Percentiles rank a stretch among this genome's conserved stretches.
Evolutionary conservation across 2,113 vertebrate genomes (phyloP).

Genomic region (Syngnathus typhle): DNA sequence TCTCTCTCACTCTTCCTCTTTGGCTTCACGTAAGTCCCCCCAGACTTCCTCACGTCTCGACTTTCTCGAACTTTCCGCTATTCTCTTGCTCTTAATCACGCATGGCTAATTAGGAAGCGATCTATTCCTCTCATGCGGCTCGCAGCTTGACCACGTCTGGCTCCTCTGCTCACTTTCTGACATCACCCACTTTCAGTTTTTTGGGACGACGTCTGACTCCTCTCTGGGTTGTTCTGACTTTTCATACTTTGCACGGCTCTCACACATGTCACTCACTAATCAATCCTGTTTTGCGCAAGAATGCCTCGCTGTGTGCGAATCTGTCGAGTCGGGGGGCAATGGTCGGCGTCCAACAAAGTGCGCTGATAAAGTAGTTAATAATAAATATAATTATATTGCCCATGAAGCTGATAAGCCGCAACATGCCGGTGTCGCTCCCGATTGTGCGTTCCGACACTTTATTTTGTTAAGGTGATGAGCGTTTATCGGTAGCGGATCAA

Average conservation of each 20-base stretch:
- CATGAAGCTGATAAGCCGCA: no score
- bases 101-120: no score
- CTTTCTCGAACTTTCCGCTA: not conserved
- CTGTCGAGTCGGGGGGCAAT: not conserved
- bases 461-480: not conserved
- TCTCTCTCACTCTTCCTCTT: not conserved
- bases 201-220: no score
- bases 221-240: no score
- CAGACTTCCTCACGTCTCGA: not conserved
- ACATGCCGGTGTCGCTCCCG: not conserved
- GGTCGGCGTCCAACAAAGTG: not conserved
- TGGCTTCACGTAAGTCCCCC: slow-evolving; percentile 19
- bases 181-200: no score
- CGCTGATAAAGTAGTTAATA: not conserved
- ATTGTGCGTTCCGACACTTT: not conserved
- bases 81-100: no score
- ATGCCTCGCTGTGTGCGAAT: not conserved
- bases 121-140: no score
- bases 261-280: no score
- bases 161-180: no score
- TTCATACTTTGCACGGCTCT: no score
- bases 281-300: no score
- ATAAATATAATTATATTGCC: not conserved
- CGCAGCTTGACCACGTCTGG: no score
- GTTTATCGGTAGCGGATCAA: not conserved